These are phyloP conservation scores for Cryptotis parvus DNA, from an alignment of 2,113 vertebrate genomes.

Conservation along the genomic window DNA sequence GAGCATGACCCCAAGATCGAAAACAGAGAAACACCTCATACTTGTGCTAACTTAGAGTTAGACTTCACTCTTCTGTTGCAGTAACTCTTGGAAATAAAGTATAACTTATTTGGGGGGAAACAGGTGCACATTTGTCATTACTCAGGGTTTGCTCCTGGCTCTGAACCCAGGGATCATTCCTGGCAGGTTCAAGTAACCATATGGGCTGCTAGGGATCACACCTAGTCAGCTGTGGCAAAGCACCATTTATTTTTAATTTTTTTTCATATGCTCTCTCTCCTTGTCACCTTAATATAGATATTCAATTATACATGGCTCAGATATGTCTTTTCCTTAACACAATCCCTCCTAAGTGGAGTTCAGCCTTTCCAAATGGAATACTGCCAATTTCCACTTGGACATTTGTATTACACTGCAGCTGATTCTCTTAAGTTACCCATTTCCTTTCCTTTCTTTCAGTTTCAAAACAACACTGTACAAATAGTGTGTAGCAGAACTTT, in stretches of 20 bases:
- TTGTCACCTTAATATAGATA: not conserved
- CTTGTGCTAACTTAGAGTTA: not conserved
- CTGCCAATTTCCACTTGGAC: not conserved
- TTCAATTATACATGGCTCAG: not conserved
- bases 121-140: no score
- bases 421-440: not conserved
- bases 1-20: no score
- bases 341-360: not conserved
- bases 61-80: not conserved
- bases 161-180: no score
- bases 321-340: not conserved
- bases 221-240: no score
- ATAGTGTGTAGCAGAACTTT: not conserved
- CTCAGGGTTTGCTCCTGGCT: no score
- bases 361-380: not conserved
- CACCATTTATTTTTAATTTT: no score
- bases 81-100: not conserved
- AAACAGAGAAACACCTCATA: not conserved
- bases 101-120: no score
- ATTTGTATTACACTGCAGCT: not conserved
- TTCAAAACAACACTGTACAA: not conserved
- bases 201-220: no score
- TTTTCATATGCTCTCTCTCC: not conserved
- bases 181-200: no score
- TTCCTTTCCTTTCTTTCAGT: not conserved